Conservation (phyloP, 2,797 vertebrate species). For the Chelidonichthys spinosus region DNA sequence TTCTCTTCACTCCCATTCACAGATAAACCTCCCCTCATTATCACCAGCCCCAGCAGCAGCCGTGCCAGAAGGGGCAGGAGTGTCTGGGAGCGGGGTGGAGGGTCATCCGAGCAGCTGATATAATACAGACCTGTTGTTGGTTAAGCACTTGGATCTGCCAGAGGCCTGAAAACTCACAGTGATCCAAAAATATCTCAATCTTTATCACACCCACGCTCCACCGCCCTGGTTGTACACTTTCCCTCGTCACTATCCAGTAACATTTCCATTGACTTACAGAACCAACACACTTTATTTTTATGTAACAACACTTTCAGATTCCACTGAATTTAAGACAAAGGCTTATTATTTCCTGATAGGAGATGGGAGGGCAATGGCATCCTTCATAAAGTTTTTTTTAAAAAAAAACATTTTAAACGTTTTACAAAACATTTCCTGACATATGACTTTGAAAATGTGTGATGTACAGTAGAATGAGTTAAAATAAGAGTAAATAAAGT, state of each 20-base stretch:
- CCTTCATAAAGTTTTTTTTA: neutral
- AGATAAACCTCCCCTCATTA: slow-evolving; percentile 50
- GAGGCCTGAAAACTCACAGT: slow-evolving; percentile 43
- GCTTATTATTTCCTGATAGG: neutral
- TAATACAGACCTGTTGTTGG: slow-evolving; percentile 39
- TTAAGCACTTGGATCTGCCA: slow-evolving; percentile 39
- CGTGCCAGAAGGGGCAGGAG: slow-evolving; percentile 36
- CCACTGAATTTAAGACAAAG: neutral
- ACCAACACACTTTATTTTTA: neutral
- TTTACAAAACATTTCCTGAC: too few species aligned
- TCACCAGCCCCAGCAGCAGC: slow-evolving; percentile 47
- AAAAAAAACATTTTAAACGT: too few species aligned
- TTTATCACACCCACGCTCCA: slow-evolving; percentile 14
- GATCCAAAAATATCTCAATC: slow-evolving; percentile 39
- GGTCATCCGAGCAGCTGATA: slow-evolving; percentile 47
- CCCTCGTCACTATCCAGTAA: slow-evolving; percentile 1
- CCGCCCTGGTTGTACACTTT: neutral
- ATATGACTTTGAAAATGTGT: too few species aligned
- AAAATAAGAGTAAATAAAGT: too few species aligned
- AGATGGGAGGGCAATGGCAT: neutral
- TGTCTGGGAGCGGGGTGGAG: slow-evolving; percentile 39
- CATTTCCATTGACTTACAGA: neutral
- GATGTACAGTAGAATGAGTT: too few species aligned
- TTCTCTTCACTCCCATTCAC: slow-evolving; percentile 28
- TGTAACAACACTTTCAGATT: too few species aligned